Conservation (phyloP, 2,113 vertebrate species). For the Merops nubicus region DNA sequence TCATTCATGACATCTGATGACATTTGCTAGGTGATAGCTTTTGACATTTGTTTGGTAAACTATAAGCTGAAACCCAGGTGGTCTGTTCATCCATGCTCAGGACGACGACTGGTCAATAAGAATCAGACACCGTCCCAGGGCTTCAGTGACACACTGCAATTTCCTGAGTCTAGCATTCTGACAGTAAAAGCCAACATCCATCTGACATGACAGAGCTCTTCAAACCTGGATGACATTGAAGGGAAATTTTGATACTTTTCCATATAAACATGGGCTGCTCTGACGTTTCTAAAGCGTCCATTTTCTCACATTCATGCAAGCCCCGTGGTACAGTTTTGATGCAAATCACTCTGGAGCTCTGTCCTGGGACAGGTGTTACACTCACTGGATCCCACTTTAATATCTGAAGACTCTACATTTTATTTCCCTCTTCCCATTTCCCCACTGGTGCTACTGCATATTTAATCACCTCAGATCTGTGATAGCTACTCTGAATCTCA, state of each 20-base stretch:
- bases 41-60: not conserved
- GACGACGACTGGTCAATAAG: not conserved
- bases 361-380: not conserved
- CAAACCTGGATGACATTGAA: not conserved
- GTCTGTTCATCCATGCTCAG: not conserved
- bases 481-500: not conserved
- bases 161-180: not conserved
- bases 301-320: not conserved
- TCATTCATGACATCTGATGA: not conserved
- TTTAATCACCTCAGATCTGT: not conserved
- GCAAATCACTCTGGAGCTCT: not conserved
- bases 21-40: not conserved
- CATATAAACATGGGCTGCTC: not conserved
- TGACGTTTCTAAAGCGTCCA: not conserved
- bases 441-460: not conserved
- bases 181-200: not conserved
- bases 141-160: not conserved
- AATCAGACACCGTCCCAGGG: not conserved
- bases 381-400: not conserved
- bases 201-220: not conserved
- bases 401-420: not conserved
- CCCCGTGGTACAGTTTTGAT: not conserved
- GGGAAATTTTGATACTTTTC: not conserved
- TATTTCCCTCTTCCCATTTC: not conserved
- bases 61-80: not conserved